Conservation (phyloP, 1,140 invertebrate species). For the Drosophila subpulchrella region DNA sequence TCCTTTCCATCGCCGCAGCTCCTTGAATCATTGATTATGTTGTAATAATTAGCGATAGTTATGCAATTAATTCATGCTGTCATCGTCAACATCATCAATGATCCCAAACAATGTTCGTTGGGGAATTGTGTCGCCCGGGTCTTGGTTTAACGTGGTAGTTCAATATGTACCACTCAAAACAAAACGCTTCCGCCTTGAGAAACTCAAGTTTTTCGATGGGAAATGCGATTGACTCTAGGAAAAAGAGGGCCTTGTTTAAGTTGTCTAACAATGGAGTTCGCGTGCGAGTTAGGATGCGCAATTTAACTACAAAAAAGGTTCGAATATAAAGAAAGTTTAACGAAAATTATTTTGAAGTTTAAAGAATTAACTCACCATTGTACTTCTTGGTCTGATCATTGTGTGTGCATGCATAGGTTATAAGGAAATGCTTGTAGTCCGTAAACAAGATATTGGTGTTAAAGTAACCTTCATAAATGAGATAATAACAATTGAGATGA, state of each 20-base stretch:
- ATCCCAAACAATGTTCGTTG: constrained; percentile 28
- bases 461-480: constrained; percentile 29
- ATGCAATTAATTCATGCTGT: constrained; percentile 50
- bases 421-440: constrained; percentile 8
- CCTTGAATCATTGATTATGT: constrained; percentile 32
- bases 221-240: constrained; percentile 9
- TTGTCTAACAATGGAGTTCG: constrained; percentile 9
- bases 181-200: constrained; percentile 35
- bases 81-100: neutral
- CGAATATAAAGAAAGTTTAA: neutral
- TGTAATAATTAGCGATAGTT: constrained; percentile 45
- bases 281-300: constrained; percentile 54
- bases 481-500: neutral
- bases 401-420: constrained; percentile 45
- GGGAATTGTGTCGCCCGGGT: constrained; percentile 23
- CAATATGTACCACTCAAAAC: constrained; percentile 65
- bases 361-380: constrained; percentile 34
- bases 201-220: constrained; percentile 8
- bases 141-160: constrained; percentile 18
- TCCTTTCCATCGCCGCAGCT: constrained; percentile 32
- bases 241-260: neutral
- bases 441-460: constrained; percentile 42
- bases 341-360: no score
- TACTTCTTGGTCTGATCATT: neutral
- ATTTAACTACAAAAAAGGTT: neutral